Percentiles rank a stretch among this genome's conserved stretches.
These are phyloP conservation scores for Catalaphyllia jardinei DNA, from an alignment of 64 coral and sea anemone species.

Conservation along the genomic window DNA sequence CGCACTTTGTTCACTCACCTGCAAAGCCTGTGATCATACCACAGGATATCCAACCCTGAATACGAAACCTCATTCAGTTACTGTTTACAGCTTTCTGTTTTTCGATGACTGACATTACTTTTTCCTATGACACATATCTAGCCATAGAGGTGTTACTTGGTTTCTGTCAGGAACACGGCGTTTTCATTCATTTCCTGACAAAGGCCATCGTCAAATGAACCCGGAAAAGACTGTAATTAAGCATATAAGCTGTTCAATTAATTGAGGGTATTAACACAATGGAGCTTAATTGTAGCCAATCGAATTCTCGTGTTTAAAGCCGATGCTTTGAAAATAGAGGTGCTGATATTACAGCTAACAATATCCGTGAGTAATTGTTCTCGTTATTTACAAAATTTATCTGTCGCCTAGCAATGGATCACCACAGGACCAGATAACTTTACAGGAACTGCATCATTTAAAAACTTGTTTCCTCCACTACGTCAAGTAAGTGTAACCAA, in stretches of 20 bases:
- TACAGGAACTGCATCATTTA: background rate
- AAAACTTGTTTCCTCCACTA: background rate
- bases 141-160: too few species aligned
- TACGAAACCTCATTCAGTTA: too few species aligned
- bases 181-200: background rate
- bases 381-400: background rate
- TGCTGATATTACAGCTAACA: background rate
- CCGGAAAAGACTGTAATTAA: background rate
- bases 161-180: too few species aligned
- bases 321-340: background rate
- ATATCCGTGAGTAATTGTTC: background rate
- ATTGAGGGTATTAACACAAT: background rate
- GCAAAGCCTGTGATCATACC: too few species aligned
- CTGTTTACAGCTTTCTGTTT: too few species aligned
- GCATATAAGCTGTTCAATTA: background rate
- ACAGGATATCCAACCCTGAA: too few species aligned
- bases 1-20: too few species aligned
- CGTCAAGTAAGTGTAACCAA: too few species aligned
- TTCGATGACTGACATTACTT: too few species aligned
- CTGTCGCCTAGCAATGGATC: background rate
- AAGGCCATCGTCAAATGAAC: background rate
- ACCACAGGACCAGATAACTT: background rate
- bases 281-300: background rate
- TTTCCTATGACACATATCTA: too few species aligned
- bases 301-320: background rate